Evolutionary conservation across 2,113 vertebrate species (phyloP), one percentile per base, ranked within the genome.

Genomic region (Corvus hawaiiensis): DNA sequence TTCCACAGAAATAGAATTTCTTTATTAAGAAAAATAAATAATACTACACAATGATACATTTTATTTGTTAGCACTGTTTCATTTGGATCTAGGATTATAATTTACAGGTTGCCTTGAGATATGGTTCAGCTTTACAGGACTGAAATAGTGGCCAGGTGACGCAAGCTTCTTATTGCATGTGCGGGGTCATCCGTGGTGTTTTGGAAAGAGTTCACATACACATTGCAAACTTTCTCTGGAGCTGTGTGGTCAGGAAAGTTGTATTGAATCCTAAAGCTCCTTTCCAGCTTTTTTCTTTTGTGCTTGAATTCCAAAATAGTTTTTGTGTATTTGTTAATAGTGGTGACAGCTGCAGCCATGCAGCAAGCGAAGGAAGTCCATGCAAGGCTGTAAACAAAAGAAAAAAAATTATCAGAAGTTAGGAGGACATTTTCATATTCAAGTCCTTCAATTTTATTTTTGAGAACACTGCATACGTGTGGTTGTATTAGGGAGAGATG

Each of bases 291-390:
- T 95, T 98, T 97, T 44, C 98, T 98, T 96, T 98, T 99, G 98
- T 99, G 98, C 97, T 99, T 99, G 97, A 99, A 99, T 96, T 98
- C 98, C 97, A 98, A 84, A 89, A 98, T 98, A 73, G 98, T 98
- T 97, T 99, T 98, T 19, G 99, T 99, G 56, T 99, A 99, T 93
- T 98, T 98, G 98, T 99, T 99, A 90, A 99, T 98, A 43, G 98
- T 98, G 28, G 98, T 98, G 93, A 99, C 98, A 0, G 99, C 99
- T 26, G 98, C 99, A 3, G 98, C 98, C 99, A 99, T 99, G 87
- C 99, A 99, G 94, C 99, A 98, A 1, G 99, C 98, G 37, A 99
- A 99, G 30, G 99, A 99, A 64, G 98, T 97, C 99, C 99, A 99
- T 1, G 99, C 98, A n/a, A 99, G 97, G 86, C 99, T 99, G 85